Percentiles rank a stretch among this genome's conserved stretches.
Evolutionary conservation across 2,113 vertebrate species (phyloP).

Genomic region (Paramisgurnus dabryanus): DNA sequence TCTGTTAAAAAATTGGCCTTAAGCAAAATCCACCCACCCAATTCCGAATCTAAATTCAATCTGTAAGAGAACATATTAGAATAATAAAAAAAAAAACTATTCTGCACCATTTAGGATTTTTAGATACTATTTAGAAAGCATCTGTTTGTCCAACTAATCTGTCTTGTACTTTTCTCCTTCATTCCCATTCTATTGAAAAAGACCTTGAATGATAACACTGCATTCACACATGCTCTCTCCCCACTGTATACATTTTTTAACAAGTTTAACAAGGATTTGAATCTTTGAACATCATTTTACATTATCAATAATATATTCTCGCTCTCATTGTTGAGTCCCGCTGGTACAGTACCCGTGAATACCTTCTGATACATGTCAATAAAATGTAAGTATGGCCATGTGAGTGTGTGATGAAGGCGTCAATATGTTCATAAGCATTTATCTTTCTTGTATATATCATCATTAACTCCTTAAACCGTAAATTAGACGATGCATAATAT

Average conservation of each 20-base stretch:
- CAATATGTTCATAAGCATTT: conserved; percentile 36
- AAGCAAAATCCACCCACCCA: too few relatives aligned
- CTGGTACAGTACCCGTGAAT: conserved; percentile 11
- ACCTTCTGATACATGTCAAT: conserved; percentile 25
- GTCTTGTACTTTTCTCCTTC: not conserved
- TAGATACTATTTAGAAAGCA: not conserved
- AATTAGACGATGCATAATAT: not conserved
- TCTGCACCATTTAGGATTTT: too few relatives aligned
- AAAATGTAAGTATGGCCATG: conserved; percentile 10
- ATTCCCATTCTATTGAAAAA: conserved; percentile 21
- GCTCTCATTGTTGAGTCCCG: conserved; percentile 2
- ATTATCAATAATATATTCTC: conserved; percentile 33
- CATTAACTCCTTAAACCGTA: conserved; percentile 40
- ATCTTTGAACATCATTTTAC: conserved; percentile 41
- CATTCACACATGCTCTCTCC: conserved; percentile 14
- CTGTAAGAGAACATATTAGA: too few relatives aligned
- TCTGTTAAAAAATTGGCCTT: too few relatives aligned
- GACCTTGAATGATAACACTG: conserved; percentile 43
- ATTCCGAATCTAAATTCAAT: too few relatives aligned
- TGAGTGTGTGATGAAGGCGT: conserved; percentile 36
- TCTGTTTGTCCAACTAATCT: not conserved
- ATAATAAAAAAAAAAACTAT: too few relatives aligned
- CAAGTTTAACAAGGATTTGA: conserved; percentile 41
- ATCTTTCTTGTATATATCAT: conserved; percentile 46
- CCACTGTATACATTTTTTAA: conserved; percentile 36